Conservation (phyloP, 2,888 invertebrate species). For the Microplitis manilae region DNA sequence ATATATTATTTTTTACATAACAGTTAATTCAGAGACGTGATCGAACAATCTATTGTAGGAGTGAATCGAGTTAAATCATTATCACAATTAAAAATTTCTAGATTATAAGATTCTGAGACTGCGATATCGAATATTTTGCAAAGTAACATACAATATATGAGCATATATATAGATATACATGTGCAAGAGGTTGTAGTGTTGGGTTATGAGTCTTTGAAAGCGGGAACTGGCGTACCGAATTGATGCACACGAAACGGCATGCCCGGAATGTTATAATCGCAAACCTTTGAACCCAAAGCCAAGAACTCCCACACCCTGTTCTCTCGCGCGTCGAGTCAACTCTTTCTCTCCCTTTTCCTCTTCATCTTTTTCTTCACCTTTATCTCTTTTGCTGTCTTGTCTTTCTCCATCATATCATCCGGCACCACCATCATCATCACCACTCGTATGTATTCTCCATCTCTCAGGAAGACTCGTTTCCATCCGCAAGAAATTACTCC, state of each 20-base stretch:
- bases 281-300: conserved; percentile 69
- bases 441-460: neutral
- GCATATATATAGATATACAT: neutral
- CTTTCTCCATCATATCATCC: neutral
- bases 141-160: neutral
- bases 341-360: conserved; percentile 24
- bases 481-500: conserved; percentile 64
- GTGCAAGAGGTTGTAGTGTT: neutral
- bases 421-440: neutral
- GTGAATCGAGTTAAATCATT: neutral
- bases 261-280: conserved; percentile 71
- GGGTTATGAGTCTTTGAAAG: conserved; percentile 51
- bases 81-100: neutral
- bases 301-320: conserved; percentile 68
- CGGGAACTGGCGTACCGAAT: conserved; percentile 71
- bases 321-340: conserved; percentile 50
- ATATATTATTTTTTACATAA: neutral
- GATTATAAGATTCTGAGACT: neutral
- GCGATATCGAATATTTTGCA: neutral
- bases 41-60: neutral
- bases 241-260: conserved; percentile 71
- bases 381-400: conserved; percentile 21
- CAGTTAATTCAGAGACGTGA: neutral
- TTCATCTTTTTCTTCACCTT: conserved; percentile 20
- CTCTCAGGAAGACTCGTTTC: conserved; percentile 54